phyloP scores from a whole-genome alignment of 2,888 invertebrate genomes.

The Microctonus hyperodae region DNA sequence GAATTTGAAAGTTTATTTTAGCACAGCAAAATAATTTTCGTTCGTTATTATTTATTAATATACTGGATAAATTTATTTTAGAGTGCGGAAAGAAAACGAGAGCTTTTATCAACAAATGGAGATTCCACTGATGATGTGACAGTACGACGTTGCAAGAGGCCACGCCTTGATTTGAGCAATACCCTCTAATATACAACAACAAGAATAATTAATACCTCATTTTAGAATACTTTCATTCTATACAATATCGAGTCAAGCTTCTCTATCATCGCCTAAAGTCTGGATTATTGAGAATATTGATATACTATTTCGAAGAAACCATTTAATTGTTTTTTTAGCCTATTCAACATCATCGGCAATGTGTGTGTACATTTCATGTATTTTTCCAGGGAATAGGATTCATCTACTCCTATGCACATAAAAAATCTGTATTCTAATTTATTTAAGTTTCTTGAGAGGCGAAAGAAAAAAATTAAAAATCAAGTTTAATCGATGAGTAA shows the following conservation, averaged over 20 bases:
- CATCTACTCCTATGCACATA: neutral
- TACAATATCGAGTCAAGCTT: conserved; percentile 6
- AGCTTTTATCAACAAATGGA: conserved; percentile 63
- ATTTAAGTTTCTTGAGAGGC: neutral
- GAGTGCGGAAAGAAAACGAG: conserved; percentile 71
- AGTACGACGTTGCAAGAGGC: conserved; percentile 69
- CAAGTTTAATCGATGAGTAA: neutral
- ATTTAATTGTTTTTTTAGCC: neutral
- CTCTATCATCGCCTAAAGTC: neutral
- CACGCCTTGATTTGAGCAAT: conserved; percentile 65
- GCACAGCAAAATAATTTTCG: conserved; percentile 4
- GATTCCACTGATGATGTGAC: conserved; percentile 68
- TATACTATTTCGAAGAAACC: neutral
- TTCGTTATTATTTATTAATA: conserved; percentile 17
- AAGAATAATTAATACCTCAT: conserved; percentile 3
- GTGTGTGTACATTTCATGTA: conserved; percentile 1
- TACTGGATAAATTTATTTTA: conserved; percentile 60
- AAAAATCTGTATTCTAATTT: neutral
- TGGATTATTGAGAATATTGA: neutral
- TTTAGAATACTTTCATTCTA: neutral
- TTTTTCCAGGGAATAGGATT: neutral
- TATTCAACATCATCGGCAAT: neutral
- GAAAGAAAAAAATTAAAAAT: neutral
- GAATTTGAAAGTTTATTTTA: neutral
- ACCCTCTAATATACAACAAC: conserved; percentile 48